Evolutionary conservation across 2,888 invertebrate genomes (phyloP).

Genomic region (Melipona bicolor): DNA sequence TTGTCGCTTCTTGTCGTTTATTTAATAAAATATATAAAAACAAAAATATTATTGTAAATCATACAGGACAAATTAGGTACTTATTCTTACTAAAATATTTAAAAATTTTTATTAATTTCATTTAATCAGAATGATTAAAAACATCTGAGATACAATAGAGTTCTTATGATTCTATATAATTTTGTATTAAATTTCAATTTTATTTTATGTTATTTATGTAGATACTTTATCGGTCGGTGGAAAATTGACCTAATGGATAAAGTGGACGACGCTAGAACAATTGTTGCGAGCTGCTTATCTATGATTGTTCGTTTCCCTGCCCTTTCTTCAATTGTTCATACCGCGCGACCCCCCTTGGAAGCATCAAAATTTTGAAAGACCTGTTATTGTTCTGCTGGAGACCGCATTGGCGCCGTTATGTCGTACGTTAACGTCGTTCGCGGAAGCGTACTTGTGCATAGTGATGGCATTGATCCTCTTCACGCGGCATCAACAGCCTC

Average conservation of each 20-base stretch:
- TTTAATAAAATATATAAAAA: background rate
- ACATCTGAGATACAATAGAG: background rate
- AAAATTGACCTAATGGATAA: conserved; percentile 19
- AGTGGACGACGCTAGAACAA: conserved; percentile 6
- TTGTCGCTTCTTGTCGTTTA: background rate
- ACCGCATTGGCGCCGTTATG: conserved; percentile 50
- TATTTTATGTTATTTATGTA: background rate
- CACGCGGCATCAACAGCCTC: conserved; percentile 7
- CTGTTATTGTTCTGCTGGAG: conserved; percentile 19
- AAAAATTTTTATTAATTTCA: background rate
- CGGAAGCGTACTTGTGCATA: conserved; percentile 52
- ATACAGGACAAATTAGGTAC: background rate
- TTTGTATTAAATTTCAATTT: too few relatives aligned
- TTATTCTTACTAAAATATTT: background rate
- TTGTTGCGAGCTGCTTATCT: conserved; percentile 5
- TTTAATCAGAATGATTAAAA: background rate
- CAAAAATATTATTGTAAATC: too few relatives aligned
- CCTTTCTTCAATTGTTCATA: background rate
- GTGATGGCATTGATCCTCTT: conserved; percentile 46
- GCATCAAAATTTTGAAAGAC: conserved; percentile 44
- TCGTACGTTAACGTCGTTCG: conserved; percentile 35
- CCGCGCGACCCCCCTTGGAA: conserved; percentile 9
- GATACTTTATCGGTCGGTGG: background rate
- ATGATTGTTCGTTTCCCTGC: conserved; percentile 9
- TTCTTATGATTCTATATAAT: conserved; percentile 7